Evolutionary conservation across 30 jellyfish, hydroid and myxozoan species (phyloP), one percentile per base, ranked within the genome.

Genomic region (Turritopsis dohrnii): DNA sequence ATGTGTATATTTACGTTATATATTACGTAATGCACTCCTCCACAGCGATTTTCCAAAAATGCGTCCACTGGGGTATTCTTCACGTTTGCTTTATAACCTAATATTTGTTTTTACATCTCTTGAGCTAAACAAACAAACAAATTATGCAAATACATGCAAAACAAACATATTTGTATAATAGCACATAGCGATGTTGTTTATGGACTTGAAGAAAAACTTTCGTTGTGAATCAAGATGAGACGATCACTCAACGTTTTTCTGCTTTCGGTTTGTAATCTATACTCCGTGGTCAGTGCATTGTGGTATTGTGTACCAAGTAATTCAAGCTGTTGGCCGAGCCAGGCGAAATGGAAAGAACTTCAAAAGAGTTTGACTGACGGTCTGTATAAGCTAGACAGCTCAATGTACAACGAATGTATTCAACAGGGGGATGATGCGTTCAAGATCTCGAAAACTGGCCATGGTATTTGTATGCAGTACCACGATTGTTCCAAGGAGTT

Each of bases 221-320:
- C n/a, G n/a, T n/a, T n/a, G n/a, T n/a, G n/a, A n/a, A n/a, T n/a
- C n/a, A 60, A n/a, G 73, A 17, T 31, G 23, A 31, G 13, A 71
- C 13, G 26, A 28, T 29, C 9, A 25, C 66, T 60, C n/a, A n/a
- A n/a, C n/a, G n/a, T 5, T 41, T 41, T 41, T 41, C 60, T 41
- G 60, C 13, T 41, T 3, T 72, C 52, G 19, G 20, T 41, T 16
- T 41, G 9, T 72, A 8, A 16, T 20, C 13, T 13, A 41, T 28
- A 23, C 54, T 29, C 29, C 18, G 79, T 75, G 54, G 29, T 21
- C 69, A 79, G 94, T 84, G 94, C 25, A 88, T 86, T 41, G 94
- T 88, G 7, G 73, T 83, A 29, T 88, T 41, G 60, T 13, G 13
- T 41, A 13, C 60, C 60, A 41, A 41, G 60, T 41, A 41, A 41